phyloP scores from a whole-genome alignment of 2,113 vertebrate genomes.

The Varanus komodoensis region DNA sequence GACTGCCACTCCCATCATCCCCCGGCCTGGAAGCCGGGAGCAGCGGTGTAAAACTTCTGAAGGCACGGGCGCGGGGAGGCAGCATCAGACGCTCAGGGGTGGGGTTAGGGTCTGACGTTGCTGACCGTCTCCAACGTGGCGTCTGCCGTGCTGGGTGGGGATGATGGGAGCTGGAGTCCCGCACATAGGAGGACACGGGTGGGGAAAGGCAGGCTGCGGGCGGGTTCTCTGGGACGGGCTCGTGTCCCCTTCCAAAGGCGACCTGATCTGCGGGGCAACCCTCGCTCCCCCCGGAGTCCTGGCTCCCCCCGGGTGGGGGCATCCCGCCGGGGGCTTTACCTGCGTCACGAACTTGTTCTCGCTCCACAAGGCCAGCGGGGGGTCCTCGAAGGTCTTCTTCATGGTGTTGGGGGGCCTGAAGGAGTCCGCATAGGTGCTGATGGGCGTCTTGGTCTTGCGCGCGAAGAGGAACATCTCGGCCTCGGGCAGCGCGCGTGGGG shows the following conservation, averaged over 20 bases:
- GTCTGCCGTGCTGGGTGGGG: background rate
- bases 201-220: no score
- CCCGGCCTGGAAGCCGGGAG: no score
- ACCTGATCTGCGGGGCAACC: no score
- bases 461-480: slow-evolving; percentile 66
- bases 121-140: background rate
- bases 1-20: no score
- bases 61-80: no score
- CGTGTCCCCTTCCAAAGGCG: background rate
- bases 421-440: slow-evolving; percentile 73
- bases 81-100: no score
- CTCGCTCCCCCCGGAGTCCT: no score
- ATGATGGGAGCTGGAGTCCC: background rate
- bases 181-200: background rate
- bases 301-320: no score
- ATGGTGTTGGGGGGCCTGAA: slow-evolving; percentile 52
- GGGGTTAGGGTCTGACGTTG: no score
- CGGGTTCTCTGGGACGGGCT: background rate
- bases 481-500: background rate
- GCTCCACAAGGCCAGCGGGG: slow-evolving; percentile 37
- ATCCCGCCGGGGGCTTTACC: slow-evolving; percentile 36
- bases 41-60: no score
- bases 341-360: slow-evolving; percentile 69
- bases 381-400: slow-evolving; percentile 50
- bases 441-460: slow-evolving; percentile 62